phyloP scores from a whole-genome alignment of 2,888 invertebrate genomes.

The Eupithecia subumbrata region DNA sequence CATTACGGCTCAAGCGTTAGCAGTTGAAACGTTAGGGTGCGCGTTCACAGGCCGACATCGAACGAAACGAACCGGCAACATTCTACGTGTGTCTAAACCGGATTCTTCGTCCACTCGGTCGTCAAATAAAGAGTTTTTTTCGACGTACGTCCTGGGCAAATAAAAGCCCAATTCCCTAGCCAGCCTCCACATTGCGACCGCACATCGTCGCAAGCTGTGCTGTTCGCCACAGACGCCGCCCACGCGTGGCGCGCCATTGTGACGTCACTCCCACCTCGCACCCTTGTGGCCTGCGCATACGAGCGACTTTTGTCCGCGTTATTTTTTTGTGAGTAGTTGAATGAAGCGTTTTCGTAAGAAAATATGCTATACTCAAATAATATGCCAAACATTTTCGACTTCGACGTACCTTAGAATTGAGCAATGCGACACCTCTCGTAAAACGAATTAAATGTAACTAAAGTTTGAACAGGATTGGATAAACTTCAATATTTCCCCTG shows the following conservation, averaged over 20 bases:
- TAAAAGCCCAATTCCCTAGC: background rate
- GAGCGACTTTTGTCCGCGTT: background rate
- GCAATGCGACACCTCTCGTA: too few species aligned
- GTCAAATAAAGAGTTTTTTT: background rate
- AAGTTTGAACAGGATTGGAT: too few species aligned
- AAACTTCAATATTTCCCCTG: too few species aligned
- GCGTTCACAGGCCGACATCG: too few species aligned
- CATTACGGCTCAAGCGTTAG: too few species aligned
- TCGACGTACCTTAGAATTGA: too few species aligned
- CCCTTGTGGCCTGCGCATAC: conserved; percentile 16
- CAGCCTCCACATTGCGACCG: background rate
- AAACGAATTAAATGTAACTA: too few species aligned
- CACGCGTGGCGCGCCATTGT: conserved; percentile 24
- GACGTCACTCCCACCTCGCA: conserved; percentile 26
- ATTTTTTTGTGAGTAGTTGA: background rate
- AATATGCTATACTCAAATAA: too few species aligned
- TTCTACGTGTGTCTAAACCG: background rate
- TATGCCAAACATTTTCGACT: too few species aligned
- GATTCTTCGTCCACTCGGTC: background rate
- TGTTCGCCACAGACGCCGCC: conserved; percentile 13
- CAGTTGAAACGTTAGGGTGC: too few species aligned
- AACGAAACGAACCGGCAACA: background rate
- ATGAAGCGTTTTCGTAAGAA: background rate
- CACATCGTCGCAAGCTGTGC: conserved; percentile 8
- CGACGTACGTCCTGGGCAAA: background rate